Evolutionary conservation across 2,113 vertebrate species (phyloP), one percentile per base, ranked within the genome.

Genomic region (Prunella himalayana): DNA sequence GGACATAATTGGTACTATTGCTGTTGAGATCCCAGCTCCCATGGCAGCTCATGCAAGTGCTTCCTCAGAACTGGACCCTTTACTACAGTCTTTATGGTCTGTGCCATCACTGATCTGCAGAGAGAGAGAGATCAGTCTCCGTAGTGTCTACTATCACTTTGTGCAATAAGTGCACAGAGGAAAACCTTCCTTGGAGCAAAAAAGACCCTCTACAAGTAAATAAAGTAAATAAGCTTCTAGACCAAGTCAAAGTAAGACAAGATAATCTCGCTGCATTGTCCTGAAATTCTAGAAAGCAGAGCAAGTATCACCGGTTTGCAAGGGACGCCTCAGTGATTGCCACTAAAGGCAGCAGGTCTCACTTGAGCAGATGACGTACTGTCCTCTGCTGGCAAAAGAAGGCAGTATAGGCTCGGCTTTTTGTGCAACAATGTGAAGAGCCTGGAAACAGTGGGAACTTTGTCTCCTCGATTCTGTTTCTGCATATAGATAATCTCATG

Each of bases 351-450:
- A 59, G 39, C 28, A 2, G 45, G 42, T 87, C 56, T 86, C 59
- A 11, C 61, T 82, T 88, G 90, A 89, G 54, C 33, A 97, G 92
- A 96, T 94, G 73, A 91, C 14, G 85, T 92, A 92, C 94, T n/a
- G 98, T 84, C 97, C 97, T 96, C 98, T 98, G 91, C 97, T 97
- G 97, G 97, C 53, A 60, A 83, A 92, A 59, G 4, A 11, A 65
- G 63, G 95, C 50, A 85, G 49, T 70, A 75, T 47, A 82, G 54
- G 14, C 54, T 54, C 30, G 17, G 9, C 2, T 24, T 69, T 71
- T 47, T 24, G 49, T 21, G 20, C 86, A 60, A 20, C 30, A 15
- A 50, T 4, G 59, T 0, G 56, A 69, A 39, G 66, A 88, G 63
- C 41, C 85, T 66, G 78, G 72, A 97, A 93, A 76, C 76, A 70